phyloP scores from a whole-genome alignment of 2,888 invertebrate species.

The Chrysolina oricalcia region DNA sequence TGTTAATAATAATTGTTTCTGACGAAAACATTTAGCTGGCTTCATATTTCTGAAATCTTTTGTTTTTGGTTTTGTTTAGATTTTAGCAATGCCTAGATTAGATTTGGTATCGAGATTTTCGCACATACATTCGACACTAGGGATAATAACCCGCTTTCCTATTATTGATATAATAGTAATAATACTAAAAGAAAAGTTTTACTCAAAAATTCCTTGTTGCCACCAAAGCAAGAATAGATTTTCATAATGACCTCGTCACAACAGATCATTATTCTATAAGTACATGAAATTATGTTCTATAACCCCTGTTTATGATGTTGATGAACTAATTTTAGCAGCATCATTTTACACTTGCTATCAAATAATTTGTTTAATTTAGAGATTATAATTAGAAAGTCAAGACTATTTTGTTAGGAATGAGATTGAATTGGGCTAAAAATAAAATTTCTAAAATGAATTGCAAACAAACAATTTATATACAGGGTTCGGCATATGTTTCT shows the following conservation, averaged over 20 bases:
- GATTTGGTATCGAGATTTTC: conserved; percentile 30
- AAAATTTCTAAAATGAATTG: not conserved
- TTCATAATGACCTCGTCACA: not conserved
- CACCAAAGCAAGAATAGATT: not conserved
- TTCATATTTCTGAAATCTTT: conserved; percentile 41
- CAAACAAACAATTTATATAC: not conserved
- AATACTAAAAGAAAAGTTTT: not conserved
- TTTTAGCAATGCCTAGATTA: conserved; percentile 45
- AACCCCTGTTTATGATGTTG: not conserved
- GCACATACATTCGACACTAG: conserved; percentile 19
- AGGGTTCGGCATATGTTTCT: not conserved
- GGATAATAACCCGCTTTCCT: not conserved
- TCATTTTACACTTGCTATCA: not conserved
- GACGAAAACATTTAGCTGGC: conserved; percentile 47
- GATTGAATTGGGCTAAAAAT: not conserved
- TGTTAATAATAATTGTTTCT: conserved; percentile 54
- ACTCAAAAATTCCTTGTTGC: not conserved
- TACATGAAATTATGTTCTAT: not conserved
- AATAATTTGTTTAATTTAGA: not conserved
- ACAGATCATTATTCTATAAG: not conserved
- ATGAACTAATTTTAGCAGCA: not conserved
- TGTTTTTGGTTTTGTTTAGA: conserved; percentile 44
- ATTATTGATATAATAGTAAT: not conserved
- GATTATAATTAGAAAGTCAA: not conserved
- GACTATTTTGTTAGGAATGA: not conserved